Conservation (phyloP, 2,888 invertebrate genomes). For the Chrysopilus asiliformis region DNA sequence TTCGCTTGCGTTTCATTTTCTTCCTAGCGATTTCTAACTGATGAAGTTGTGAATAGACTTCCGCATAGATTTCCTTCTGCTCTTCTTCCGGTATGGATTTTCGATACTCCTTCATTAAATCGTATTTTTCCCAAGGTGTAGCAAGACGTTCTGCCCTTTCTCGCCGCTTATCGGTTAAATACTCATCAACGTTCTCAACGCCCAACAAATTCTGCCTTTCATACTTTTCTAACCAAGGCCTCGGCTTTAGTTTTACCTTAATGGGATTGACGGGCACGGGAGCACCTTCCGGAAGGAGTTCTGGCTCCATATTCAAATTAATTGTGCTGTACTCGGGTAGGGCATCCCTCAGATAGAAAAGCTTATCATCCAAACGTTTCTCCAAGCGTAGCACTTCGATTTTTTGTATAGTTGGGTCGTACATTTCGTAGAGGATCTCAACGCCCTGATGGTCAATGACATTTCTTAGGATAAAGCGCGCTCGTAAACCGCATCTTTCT, state of each 20-base stretch:
- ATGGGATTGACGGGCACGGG: slow-evolving; percentile 66
- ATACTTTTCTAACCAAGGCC: slow-evolving; percentile 89
- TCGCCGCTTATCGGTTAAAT: slow-evolving; percentile 40
- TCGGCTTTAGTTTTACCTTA: slow-evolving; percentile 58
- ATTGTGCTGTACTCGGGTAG: slow-evolving; percentile 85
- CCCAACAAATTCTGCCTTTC: slow-evolving; percentile 67
- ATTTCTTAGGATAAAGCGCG: slow-evolving; percentile 81
- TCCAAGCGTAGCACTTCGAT: slow-evolving; percentile 87
- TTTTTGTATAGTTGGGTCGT: slow-evolving; percentile 81
- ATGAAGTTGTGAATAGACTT: slow-evolving; percentile 63
- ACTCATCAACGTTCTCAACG: slow-evolving; percentile 46
- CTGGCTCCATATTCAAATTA: slow-evolving; percentile 80
- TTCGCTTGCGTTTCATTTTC: slow-evolving; percentile 46
- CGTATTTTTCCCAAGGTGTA: slow-evolving; percentile 78
- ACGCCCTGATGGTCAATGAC: slow-evolving; percentile 78
- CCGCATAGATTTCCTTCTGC: slow-evolving; percentile 69
- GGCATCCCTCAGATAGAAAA: slow-evolving; percentile 82
- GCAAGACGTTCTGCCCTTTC: slow-evolving; percentile 43
- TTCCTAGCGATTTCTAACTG: slow-evolving; percentile 52
- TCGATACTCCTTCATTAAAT: slow-evolving; percentile 89
- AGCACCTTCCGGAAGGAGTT: slow-evolving; percentile 60
- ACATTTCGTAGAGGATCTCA: slow-evolving; percentile 55
- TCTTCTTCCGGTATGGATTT: slow-evolving; percentile 79
- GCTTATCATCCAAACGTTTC: slow-evolving; percentile 78
- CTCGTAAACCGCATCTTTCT: slow-evolving; percentile 65